Conservation (phyloP, 2,113 vertebrate genomes). For the Benitochromis conjunctus region DNA sequence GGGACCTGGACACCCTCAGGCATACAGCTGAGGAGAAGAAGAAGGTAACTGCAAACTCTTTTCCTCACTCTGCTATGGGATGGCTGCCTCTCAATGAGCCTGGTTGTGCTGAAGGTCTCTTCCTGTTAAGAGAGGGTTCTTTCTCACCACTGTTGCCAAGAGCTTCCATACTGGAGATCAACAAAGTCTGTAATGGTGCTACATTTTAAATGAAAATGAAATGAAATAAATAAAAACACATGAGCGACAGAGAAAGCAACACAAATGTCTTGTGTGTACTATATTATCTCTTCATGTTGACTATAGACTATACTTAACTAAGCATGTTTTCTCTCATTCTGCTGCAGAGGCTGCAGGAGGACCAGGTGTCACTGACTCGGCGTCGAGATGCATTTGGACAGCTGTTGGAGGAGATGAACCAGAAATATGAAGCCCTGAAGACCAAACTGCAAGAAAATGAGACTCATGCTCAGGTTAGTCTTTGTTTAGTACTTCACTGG, state of each 20-base stretch:
- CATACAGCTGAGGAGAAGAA: conserved; percentile 84
- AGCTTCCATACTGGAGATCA: not conserved
- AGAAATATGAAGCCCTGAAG: conserved; percentile 78
- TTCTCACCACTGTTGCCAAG: not conserved
- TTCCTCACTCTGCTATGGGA: not conserved
- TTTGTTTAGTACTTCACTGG: not conserved
- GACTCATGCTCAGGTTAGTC: conserved; percentile 85
- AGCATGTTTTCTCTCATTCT: not conserved
- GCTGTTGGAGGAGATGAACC: conserved; percentile 76
- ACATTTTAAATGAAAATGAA: rapidly evolving
- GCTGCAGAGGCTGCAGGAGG: conserved; percentile 84
- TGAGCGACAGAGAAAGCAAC: no score
- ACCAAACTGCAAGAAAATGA: conserved; percentile 88
- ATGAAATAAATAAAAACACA: rapidly evolving
- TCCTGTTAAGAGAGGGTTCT: not conserved
- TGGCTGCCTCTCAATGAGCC: not conserved
- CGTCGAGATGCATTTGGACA: conserved; percentile 76
- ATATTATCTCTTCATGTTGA: no score
- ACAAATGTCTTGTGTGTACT: no score
- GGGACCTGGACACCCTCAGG: conserved; percentile 84
- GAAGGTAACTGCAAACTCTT: conserved; percentile 61
- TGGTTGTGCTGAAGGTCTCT: not conserved
- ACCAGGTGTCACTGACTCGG: conserved; percentile 76
- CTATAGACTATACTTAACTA: rapidly evolving
- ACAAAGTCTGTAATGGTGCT: not conserved